phyloP scores from a whole-genome alignment of 2,888 invertebrate genomes.

The Eupelmus urozonus region DNA sequence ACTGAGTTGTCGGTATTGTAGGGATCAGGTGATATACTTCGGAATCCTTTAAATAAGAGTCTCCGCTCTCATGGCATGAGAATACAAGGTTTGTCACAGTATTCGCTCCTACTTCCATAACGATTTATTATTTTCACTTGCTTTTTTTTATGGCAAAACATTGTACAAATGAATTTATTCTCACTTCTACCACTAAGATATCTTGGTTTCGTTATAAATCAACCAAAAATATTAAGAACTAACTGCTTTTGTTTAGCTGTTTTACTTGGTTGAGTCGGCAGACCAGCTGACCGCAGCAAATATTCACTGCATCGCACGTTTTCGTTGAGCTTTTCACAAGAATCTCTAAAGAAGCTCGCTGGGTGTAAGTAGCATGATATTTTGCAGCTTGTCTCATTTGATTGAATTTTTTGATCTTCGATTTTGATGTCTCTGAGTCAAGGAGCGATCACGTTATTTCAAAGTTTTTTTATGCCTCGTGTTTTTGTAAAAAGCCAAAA shows the following conservation, averaged over 20 bases:
- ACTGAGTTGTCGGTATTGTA: not conserved
- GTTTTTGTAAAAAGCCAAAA: not conserved
- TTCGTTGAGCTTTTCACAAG: not conserved
- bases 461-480: slow-evolving; percentile 20
- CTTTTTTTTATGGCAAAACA: slow-evolving; percentile 16
- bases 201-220: not conserved
- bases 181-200: slow-evolving; percentile 3
- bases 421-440: slow-evolving; percentile 24
- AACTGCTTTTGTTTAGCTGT: not conserved
- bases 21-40: not conserved
- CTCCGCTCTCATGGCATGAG: slow-evolving; percentile 2
- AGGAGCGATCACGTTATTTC: slow-evolving; percentile 37
- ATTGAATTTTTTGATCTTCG: not conserved
- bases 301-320: slow-evolving; percentile 13
- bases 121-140: slow-evolving; percentile 18
- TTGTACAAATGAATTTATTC: slow-evolving; percentile 16
- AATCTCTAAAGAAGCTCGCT: slow-evolving; percentile 24
- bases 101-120: slow-evolving; percentile 1
- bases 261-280: slow-evolving; percentile 31
- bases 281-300: slow-evolving; percentile 51
- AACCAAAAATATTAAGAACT: slow-evolving; percentile 6
- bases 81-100: slow-evolving; percentile 5
- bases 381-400: slow-evolving; percentile 1
- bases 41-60: not conserved
- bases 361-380: not conserved